Conservation (phyloP, 2,113 vertebrate genomes). For the Taxidea taxus region DNA sequence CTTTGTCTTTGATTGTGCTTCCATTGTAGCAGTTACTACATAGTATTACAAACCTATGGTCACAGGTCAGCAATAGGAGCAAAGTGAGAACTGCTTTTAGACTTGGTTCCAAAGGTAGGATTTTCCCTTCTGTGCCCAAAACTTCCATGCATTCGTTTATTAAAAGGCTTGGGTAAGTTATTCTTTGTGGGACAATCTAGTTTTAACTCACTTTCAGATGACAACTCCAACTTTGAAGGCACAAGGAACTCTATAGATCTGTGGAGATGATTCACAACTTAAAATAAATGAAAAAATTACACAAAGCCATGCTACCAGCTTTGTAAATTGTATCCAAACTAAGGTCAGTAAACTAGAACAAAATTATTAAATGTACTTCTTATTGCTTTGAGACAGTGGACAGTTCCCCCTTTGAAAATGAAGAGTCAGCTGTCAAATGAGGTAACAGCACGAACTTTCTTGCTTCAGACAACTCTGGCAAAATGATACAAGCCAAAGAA, state of each 20-base stretch:
- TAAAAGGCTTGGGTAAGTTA: not conserved
- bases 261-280: not conserved
- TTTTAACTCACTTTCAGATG: not conserved
- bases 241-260: not conserved
- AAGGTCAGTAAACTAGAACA: not conserved
- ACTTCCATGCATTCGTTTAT: not conserved
- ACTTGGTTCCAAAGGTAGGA: not conserved
- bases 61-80: not conserved
- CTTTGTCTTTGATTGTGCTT: not conserved
- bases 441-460: not conserved
- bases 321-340: not conserved
- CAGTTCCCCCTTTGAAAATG: constrained; percentile 9
- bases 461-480: constrained; percentile 22
- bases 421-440: not conserved
- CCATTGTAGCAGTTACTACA: not conserved
- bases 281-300: not conserved
- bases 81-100: not conserved
- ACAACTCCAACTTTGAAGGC: not conserved
- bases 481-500: constrained; percentile 32
- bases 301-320: not conserved
- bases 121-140: not conserved
- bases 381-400: not conserved
- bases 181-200: not conserved
- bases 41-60: not conserved
- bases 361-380: not conserved